Base-by-base conservation (phyloP, 35 echinoderm and acorn worm genomes). In the Stichopus chloronotus region DNA sequence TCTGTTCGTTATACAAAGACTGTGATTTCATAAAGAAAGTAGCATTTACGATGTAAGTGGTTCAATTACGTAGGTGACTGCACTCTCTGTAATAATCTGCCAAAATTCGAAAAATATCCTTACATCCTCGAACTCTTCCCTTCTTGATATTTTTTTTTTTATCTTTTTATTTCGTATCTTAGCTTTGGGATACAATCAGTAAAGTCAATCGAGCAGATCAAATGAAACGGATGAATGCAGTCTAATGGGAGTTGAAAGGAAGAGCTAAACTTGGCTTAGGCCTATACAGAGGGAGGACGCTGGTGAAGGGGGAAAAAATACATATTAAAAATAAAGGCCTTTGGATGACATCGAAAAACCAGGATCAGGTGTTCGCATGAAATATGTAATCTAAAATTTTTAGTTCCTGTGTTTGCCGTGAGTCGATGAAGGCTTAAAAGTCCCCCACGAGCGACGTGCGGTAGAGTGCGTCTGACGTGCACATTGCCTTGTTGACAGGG, bases 141-240 rank as follows among this genome's bases (percentile, higher is more conserved):
- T 19, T 7, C 61, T 17, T 17, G 30, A 43, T 43, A 43, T 43
- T 43, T 43, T 43, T 43, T 43, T 43, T 43, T 43, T 43, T 43
- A 43, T 43, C 30, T 43, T 43, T 43, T 43, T 43, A 43, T 43
- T 43, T 43, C 30, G 30, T 43, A 43, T 19, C 19, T 65, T 65
- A 11, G 61, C 61, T 65, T 65, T 65, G 61, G 61, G 61, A 65
- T 65, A 65, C 19, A 65, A 65, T 65, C 19, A 65, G 61, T 65
- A 65, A 65, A 65, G 61, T 65, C 61, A 65, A 65, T 65, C 61
- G 61, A 65, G 61, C 61, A 65, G 61, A 65, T 65, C 61, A 65
- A 65, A 65, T 65, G 61, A 65, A 65, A 65, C 61, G 61, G 61
- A 65, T 65, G 61, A 65, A 65, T 65, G 61, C 11, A 65, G 61